These are phyloP conservation scores for Epinephelus coioides DNA, from an alignment of 2,797 vertebrate species.

Conservation along the genomic window DNA sequence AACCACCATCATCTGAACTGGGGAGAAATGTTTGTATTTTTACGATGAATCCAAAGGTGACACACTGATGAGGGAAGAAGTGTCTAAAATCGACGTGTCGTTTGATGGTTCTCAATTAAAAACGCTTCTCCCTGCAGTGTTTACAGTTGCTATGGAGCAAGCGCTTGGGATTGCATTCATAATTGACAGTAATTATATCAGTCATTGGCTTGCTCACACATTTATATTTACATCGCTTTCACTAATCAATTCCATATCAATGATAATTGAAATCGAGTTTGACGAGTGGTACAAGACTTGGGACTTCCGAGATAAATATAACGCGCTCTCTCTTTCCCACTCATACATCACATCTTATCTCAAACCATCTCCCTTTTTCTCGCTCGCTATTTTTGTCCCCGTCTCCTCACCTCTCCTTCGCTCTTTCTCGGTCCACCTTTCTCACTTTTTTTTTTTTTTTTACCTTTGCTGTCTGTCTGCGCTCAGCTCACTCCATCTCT, in stretches of 20 bases:
- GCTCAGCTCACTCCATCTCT: slow-evolving; percentile 62
- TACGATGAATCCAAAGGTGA: slow-evolving; percentile 26
- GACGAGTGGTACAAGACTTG: slow-evolving; percentile 40
- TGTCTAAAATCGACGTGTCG: not conserved
- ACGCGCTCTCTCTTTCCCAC: slow-evolving; percentile 17
- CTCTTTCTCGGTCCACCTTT: slow-evolving; percentile 45
- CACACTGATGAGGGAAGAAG: not conserved
- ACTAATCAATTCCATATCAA: slow-evolving; percentile 60
- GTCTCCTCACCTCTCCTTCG: slow-evolving; percentile 45
- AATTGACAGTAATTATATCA: slow-evolving; percentile 63
- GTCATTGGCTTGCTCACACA: slow-evolving; percentile 51
- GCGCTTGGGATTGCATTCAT: slow-evolving; percentile 34
- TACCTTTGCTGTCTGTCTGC: slow-evolving; percentile 54
- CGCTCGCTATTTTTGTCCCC: slow-evolving; percentile 62
- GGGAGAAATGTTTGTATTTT: slow-evolving; percentile 43
- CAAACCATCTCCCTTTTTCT: slow-evolving; percentile 43
- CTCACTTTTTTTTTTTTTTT: slow-evolving; percentile 44
- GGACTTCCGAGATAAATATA: slow-evolving; percentile 37
- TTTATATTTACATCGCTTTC: slow-evolving; percentile 55
- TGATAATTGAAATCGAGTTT: slow-evolving; percentile 53
- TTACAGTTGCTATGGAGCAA: slow-evolving; percentile 42
- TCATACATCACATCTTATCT: slow-evolving; percentile 49
- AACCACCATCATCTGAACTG: slow-evolving; percentile 27
- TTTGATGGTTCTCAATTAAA: slow-evolving; percentile 26
- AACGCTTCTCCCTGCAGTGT: slow-evolving; percentile 26